phyloP scores from a whole-genome alignment of 2,888 invertebrate species.

The Eilema caniola region DNA sequence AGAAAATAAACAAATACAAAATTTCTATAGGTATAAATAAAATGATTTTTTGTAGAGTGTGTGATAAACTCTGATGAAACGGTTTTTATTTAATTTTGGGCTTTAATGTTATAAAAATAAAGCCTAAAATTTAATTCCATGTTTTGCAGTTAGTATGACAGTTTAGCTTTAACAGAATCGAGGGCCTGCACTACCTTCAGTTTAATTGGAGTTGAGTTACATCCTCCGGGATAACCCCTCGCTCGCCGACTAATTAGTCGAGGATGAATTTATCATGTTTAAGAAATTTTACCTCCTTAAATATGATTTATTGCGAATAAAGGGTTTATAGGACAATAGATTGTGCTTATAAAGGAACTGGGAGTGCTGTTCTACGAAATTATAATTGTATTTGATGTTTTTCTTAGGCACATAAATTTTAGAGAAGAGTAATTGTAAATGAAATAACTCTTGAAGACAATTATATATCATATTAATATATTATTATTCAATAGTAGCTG shows the following conservation, averaged over 20 bases:
- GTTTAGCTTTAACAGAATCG: too few species aligned
- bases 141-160: too few species aligned
- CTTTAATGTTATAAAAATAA: too few species aligned
- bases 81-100: too few species aligned
- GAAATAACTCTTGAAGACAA: not conserved
- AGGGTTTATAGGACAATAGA: constrained; percentile 30
- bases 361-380: constrained; percentile 11
- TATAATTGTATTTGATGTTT: constrained; percentile 18
- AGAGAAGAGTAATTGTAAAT: constrained; percentile 8
- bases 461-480: not conserved
- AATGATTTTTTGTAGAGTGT: too few species aligned
- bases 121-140: too few species aligned
- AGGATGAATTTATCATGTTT: constrained; percentile 50
- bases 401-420: constrained; percentile 15
- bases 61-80: too few species aligned
- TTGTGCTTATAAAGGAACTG: constrained; percentile 18
- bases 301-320: constrained; percentile 43
- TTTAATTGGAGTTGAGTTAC: constrained; percentile 53
- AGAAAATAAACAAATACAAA: too few species aligned
- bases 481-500: not conserved
- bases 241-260: constrained; percentile 43
- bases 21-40: too few species aligned
- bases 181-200: constrained; percentile 27
- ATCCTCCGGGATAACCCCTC: constrained; percentile 45
- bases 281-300: constrained; percentile 45